Base-by-base conservation (phyloP, 1,140 invertebrate genomes). In the Protaetia brevitarsis region DNA sequence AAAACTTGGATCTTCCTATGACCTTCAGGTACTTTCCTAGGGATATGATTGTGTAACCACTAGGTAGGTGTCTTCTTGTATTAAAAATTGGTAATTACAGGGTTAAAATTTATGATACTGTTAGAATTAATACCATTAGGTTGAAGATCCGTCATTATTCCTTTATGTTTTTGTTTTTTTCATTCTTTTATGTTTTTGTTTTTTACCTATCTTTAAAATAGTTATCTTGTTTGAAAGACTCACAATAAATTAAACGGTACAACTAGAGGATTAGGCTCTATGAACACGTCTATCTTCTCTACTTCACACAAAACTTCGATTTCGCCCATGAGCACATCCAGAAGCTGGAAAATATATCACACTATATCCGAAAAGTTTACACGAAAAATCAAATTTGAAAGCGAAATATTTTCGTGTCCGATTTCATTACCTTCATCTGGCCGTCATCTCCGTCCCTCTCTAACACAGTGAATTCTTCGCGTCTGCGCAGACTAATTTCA, bases 381-480 rank as follows among this genome's bases (percentile, higher is more conserved):
- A 61, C 3, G 28, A 10, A 29, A 45, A 64, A n/a, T n/a, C n/a
- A n/a, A 45, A 19, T 1, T 16, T 13, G 23, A 19, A 13, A 23
- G 23, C 11, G 2, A 7, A 5, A 1, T 57, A 21, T 57, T 57
- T 57, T 1, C 23, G 23, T 37, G n/a, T n/a, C n/a, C 34, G 34
- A 3, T 37, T 8, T 28, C n/a, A n/a, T 63, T 41, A 45, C 62
- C 62, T 29, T 61, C 11, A 10, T 29, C 10, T 21, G 8, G 1
- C 5, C 4, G 6, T 61, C 28, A 5, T 10, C 11, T 13, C 36
- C 28, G 6, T 30, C 16, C 16, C 26, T 57, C 13, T 65, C 64
- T 2, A 58, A 8, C 16, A 61, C 57, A n/a, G 19, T 31, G 68
- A 72, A 70, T 13, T 51, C 27, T 41, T 70, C 65, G n/a, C 65